A percentile compares a stretch with the other conserved stretches of the same genome.
Evolutionary conservation across 2,888 invertebrate species (phyloP).

Genomic region (Apotomis turbidana): DNA sequence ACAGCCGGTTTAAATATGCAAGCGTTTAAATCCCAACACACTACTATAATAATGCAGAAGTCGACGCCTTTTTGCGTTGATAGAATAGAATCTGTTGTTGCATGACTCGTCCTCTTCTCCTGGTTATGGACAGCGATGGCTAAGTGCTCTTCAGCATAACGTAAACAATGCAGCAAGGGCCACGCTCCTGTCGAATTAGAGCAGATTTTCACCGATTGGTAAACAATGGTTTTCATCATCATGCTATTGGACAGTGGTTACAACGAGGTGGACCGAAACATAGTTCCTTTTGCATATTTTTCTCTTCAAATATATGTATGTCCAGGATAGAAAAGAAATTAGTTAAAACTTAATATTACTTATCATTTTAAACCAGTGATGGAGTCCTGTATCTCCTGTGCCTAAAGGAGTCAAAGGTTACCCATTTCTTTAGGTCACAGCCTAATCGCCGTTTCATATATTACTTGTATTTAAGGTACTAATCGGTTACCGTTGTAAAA

Average conservation of each 20-base stretch:
- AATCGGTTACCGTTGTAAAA: too few relatives aligned
- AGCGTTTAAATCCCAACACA: background rate
- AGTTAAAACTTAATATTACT: too few relatives aligned
- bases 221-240: slow-evolving; percentile 4
- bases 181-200: slow-evolving; percentile 6
- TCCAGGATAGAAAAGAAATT: too few relatives aligned
- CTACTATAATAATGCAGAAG: background rate
- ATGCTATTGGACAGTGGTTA: background rate
- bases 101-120: background rate
- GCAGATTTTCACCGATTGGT: slow-evolving; percentile 18
- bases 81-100: background rate
- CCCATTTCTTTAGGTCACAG: too few relatives aligned
- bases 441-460: too few relatives aligned
- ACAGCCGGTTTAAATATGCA: slow-evolving; percentile 20
- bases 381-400: background rate
- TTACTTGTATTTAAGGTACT: too few relatives aligned
- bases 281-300: too few relatives aligned
- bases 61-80: slow-evolving; percentile 1
- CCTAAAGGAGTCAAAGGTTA: too few relatives aligned
- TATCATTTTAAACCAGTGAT: background rate
- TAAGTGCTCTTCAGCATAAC: slow-evolving; percentile 15
- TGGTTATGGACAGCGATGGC: background rate
- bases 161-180: slow-evolving; percentile 21
- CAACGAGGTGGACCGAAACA: too few relatives aligned
- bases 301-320: too few relatives aligned